Conservation (phyloP, 2,888 invertebrate species). For the Toxonevra muliebris region DNA sequence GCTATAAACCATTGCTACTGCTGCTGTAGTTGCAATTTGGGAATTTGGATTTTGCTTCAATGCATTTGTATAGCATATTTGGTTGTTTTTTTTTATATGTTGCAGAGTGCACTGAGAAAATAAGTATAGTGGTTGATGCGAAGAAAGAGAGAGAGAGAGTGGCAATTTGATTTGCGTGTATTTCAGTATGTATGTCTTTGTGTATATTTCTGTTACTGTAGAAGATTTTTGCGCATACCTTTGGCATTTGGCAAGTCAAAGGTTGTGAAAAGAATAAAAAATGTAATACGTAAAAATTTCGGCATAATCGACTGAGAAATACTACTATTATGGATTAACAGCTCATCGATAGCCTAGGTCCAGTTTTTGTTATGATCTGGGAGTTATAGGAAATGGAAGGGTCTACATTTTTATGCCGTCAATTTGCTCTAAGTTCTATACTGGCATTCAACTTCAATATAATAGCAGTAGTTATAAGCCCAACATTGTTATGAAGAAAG, state of each 20-base stretch:
- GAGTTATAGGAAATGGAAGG: too few species aligned
- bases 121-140: neutral
- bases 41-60: constrained; percentile 40
- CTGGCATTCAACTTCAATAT: too few species aligned
- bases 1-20: too few species aligned
- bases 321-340: too few species aligned
- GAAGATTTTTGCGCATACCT: constrained; percentile 40
- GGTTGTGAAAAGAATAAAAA: neutral
- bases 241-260: constrained; percentile 34
- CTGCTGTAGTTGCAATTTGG: constrained; percentile 29
- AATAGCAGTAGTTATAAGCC: too few species aligned
- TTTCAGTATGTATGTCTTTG: constrained; percentile 5
- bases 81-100: neutral
- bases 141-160: neutral
- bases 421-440: too few species aligned
- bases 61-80: constrained; percentile 38
- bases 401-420: too few species aligned
- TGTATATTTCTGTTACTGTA: neutral
- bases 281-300: neutral
- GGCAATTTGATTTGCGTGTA: constrained; percentile 7
- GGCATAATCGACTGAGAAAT: too few species aligned
- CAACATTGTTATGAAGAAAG: too few species aligned
- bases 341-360: too few species aligned
- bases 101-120: neutral
- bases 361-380: too few species aligned